Evolutionary conservation across 2,888 invertebrate genomes (phyloP).

Genomic region (Lymantria dispar): DNA sequence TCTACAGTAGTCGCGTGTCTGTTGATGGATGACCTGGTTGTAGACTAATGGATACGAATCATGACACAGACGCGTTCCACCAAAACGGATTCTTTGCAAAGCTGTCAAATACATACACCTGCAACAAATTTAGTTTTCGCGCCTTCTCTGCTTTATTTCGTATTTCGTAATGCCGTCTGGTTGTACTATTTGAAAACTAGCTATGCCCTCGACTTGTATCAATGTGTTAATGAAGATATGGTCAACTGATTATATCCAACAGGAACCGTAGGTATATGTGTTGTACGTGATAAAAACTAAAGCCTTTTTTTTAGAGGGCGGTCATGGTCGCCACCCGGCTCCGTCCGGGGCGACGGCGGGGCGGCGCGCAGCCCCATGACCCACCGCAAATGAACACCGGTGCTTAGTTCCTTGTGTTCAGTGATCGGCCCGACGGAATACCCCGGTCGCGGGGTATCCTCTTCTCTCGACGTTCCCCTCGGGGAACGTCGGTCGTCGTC

Average conservation of each 20-base stretch:
- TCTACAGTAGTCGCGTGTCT: slow-evolving; percentile 47
- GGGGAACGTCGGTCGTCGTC: no score
- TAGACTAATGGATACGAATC: slow-evolving; percentile 25
- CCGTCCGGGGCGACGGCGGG: no score
- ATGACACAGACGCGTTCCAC: slow-evolving; percentile 30
- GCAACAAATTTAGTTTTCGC: slow-evolving; percentile 24
- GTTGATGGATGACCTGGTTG: slow-evolving; percentile 44
- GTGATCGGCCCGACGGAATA: not conserved
- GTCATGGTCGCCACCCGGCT: not conserved
- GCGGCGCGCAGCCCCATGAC: no score
- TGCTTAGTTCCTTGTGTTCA: no score
- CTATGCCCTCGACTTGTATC: not conserved
- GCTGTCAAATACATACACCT: slow-evolving; percentile 51
- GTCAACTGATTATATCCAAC: not conserved
- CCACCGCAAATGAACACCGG: no score
- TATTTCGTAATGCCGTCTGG: no score
- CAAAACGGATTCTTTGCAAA: slow-evolving; percentile 55
- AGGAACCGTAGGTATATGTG: not conserved
- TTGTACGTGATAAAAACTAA: not conserved
- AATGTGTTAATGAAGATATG: not conserved
- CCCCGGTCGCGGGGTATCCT: no score
- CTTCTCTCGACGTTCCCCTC: no score
- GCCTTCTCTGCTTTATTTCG: slow-evolving; percentile 19
- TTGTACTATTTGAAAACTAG: no score
- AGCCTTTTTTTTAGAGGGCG: no score